Percentiles rank a stretch among this genome's conserved stretches.
Conservation (phyloP, 2,888 invertebrate genomes). For the Erebia epiphron region DNA sequence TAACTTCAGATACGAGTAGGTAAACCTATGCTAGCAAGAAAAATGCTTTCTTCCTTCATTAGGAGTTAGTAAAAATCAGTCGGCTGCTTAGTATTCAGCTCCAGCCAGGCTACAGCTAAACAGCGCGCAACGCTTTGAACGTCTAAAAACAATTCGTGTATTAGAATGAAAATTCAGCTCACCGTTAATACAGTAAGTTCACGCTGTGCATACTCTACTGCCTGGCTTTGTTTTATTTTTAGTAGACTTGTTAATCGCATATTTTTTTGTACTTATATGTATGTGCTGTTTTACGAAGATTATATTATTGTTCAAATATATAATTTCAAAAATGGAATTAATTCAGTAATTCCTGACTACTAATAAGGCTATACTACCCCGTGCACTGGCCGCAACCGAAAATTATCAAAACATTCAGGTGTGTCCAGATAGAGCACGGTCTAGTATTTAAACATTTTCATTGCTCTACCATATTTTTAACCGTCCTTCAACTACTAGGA, state of each 20-base stretch:
- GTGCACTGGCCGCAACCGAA: no score
- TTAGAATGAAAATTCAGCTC: constrained; percentile 23
- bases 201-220: not conserved
- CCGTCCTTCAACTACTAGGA: not conserved
- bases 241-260: not conserved
- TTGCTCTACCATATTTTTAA: not conserved
- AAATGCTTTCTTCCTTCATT: constrained; percentile 13
- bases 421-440: no score
- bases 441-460: not conserved
- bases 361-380: no score
- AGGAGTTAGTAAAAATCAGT: constrained; percentile 14
- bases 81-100: constrained; percentile 22
- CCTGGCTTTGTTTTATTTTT: not conserved
- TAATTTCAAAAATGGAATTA: no score
- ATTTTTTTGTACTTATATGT: no score
- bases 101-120: constrained; percentile 21
- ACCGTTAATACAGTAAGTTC: constrained; percentile 20
- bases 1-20: no score
- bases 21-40: not conserved
- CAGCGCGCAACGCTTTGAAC: constrained; percentile 20
- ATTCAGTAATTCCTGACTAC: no score
- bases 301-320: no score
- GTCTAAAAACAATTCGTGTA: constrained; percentile 25
- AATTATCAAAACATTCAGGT: no score
- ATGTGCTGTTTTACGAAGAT: no score